phyloP scores from a whole-genome alignment of 2,113 vertebrate species.

The Burhinus bistriatus region DNA sequence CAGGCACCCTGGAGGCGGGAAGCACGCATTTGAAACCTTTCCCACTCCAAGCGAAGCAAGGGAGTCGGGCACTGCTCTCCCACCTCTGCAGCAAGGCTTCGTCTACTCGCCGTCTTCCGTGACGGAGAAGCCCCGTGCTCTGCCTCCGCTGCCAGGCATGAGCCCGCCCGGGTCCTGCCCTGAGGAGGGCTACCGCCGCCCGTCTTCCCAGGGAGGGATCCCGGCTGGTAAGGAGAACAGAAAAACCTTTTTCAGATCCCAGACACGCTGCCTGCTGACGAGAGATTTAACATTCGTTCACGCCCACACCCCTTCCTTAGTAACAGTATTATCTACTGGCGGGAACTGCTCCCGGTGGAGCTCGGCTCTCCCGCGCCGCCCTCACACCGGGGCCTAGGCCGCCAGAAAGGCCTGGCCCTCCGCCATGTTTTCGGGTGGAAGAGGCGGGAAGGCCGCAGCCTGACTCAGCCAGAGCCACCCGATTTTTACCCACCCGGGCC shows the following conservation, averaged over 20 bases:
- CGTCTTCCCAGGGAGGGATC: background rate
- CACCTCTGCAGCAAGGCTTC: background rate
- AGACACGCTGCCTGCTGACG: background rate
- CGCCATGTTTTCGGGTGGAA: background rate
- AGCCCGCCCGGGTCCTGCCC: accelerated
- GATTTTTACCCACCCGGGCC: background rate
- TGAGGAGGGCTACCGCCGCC: accelerated
- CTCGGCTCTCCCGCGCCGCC: background rate
- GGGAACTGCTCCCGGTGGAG: accelerated
- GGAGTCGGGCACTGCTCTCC: background rate
- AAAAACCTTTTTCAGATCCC: too few relatives aligned
- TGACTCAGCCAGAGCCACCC: too few relatives aligned
- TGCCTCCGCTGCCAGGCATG: background rate
- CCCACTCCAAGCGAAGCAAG: accelerated
- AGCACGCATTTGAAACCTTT: accelerated
- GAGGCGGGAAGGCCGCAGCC: background rate
- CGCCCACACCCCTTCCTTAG: accelerated
- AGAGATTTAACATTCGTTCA: too few relatives aligned
- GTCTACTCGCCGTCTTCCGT: accelerated
- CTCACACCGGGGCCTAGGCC: accelerated
- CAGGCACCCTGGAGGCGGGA: background rate
- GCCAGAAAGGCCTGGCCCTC: background rate
- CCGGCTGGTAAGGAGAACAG: background rate
- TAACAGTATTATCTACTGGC: accelerated
- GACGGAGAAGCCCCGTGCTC: background rate